These are phyloP conservation scores for Idaea dimidiata DNA, from an alignment of 2,888 invertebrate genomes.

Conservation along the genomic window DNA sequence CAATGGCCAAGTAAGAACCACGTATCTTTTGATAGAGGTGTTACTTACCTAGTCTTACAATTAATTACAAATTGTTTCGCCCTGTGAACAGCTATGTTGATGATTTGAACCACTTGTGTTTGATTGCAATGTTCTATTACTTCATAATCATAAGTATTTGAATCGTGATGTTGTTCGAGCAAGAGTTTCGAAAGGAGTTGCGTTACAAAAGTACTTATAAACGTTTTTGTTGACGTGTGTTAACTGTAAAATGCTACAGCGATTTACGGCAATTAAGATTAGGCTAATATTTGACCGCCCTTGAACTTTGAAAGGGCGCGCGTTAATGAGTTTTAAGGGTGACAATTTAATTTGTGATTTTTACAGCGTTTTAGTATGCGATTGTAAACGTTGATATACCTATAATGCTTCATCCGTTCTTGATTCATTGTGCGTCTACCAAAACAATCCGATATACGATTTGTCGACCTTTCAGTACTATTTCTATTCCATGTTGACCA, in stretches of 20 bases:
- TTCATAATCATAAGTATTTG: conserved; percentile 1
- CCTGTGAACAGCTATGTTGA: not conserved
- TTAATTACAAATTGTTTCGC: not conserved
- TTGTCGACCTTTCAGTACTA: not conserved
- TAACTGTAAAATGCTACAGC: not conserved
- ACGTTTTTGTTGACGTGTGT: not conserved
- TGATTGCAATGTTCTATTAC: not conserved
- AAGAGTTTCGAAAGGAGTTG: not conserved
- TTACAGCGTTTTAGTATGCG: not conserved
- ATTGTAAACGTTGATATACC: not conserved
- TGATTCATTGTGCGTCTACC: not conserved
- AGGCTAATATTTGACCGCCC: not conserved
- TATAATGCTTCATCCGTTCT: not conserved
- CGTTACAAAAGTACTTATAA: not conserved
- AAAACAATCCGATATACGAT: not conserved
- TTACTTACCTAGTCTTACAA: not conserved
- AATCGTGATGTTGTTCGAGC: not conserved
- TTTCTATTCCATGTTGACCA: not conserved
- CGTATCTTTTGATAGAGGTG: not conserved
- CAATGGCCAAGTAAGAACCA: not conserved
- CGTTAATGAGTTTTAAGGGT: not conserved
- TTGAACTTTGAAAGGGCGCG: not conserved
- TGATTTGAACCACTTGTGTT: not conserved
- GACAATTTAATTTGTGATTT: not conserved
- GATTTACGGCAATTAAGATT: not conserved